Evolutionary conservation across 1,140 invertebrate species (phyloP).

Genomic region (Littorina saxatilis): DNA sequence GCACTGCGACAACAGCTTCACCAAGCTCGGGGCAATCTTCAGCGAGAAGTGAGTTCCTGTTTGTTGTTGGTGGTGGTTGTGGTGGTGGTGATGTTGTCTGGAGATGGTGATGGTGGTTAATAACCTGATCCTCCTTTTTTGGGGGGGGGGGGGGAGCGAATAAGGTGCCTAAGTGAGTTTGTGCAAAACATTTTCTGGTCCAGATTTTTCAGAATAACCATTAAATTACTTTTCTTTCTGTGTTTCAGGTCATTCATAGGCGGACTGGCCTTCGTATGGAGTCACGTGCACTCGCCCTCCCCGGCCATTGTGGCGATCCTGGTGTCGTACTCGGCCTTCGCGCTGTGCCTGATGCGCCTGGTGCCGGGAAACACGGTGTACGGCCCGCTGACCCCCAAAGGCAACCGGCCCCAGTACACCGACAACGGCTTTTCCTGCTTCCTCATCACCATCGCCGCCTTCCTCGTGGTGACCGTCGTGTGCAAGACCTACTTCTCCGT

Average conservation of each 20-base stretch:
- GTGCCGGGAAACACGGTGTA: constrained; percentile 76
- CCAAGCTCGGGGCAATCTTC: constrained; percentile 47
- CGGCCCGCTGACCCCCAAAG: constrained; percentile 78
- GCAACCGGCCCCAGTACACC: constrained; percentile 77
- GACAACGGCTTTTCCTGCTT: constrained; percentile 80
- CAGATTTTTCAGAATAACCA: too few species aligned
- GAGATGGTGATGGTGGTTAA: too few species aligned
- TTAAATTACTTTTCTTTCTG: too few species aligned
- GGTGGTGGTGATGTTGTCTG: too few species aligned
- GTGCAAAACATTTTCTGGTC: too few species aligned
- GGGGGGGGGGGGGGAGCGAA: too few species aligned
- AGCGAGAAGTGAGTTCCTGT: constrained; percentile 22
- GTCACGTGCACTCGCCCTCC: constrained; percentile 54
- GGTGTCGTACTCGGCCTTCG: constrained; percentile 63
- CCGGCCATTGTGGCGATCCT: constrained; percentile 59
- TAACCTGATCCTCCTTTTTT: too few species aligned
- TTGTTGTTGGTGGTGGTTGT: not conserved
- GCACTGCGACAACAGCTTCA: constrained; percentile 68
- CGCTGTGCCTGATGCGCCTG: constrained; percentile 67
- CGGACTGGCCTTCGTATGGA: constrained; percentile 62
- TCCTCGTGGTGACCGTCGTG: constrained; percentile 63
- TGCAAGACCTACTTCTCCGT: constrained; percentile 64
- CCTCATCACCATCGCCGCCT: constrained; percentile 72
- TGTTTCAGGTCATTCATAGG: constrained; percentile 41
- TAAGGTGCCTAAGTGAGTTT: too few species aligned